Evolutionary conservation across 2,113 vertebrate genomes (phyloP).

Genomic region (Budorcas taxicolor): DNA sequence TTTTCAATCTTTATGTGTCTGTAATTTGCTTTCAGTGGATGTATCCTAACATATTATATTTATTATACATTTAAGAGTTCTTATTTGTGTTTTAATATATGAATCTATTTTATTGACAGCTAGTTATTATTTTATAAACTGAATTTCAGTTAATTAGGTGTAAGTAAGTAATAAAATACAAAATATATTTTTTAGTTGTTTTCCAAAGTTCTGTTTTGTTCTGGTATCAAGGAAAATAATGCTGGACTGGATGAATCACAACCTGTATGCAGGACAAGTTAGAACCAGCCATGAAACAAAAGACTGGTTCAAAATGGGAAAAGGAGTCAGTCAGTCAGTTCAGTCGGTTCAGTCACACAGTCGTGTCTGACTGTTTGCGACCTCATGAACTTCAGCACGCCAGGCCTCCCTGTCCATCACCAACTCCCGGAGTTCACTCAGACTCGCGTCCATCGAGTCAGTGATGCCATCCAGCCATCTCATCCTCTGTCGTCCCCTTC

Average conservation of each 20-base stretch:
- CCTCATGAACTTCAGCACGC: no score
- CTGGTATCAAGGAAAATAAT: not conserved
- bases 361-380: no score
- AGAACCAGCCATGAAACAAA: not conserved
- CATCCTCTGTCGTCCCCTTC: no score
- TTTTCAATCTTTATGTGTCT: not conserved
- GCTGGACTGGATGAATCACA: not conserved
- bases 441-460: no score
- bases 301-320: not conserved
- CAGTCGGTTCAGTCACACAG: no score
- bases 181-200: not conserved
- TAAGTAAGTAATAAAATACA: not conserved
- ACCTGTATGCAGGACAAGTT: not conserved
- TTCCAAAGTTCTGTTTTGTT: not conserved
- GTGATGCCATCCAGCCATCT: no score
- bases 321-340: not conserved
- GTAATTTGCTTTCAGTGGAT: not conserved
- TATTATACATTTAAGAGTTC: not conserved
- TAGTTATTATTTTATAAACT: not conserved
- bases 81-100: not conserved
- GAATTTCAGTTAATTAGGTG: not conserved
- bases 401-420: no score
- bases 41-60: not conserved
- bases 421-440: no score
- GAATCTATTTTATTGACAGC: not conserved